Conservation (phyloP, 1,140 invertebrate species). For the Adelges cooleyi region DNA sequence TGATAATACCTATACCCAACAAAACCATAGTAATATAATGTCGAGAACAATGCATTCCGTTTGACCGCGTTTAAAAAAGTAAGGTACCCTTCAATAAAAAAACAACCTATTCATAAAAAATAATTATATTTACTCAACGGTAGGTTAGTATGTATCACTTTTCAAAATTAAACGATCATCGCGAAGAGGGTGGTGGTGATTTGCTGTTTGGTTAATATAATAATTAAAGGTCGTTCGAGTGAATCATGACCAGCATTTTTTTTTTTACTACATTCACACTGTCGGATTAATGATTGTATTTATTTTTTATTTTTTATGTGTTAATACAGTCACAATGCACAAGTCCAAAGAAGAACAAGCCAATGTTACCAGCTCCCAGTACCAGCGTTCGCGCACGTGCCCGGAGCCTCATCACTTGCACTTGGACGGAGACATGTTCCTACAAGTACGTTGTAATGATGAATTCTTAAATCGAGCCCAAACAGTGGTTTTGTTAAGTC, state of each 20-base stretch:
- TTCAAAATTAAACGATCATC: background rate
- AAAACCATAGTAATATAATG: no score
- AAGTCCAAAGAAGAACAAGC: constrained; percentile 72
- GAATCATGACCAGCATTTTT: constrained; percentile 8
- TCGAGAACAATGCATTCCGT: no score
- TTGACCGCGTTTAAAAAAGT: no score
- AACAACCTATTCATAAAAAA: no score
- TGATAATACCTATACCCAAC: no score
- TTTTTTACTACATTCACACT: background rate
- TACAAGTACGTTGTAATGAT: constrained; percentile 60
- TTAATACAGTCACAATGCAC: constrained; percentile 85
- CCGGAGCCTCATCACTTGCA: constrained; percentile 75
- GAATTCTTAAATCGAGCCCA: no score
- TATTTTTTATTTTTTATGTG: constrained; percentile 39
- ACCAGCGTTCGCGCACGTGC: constrained; percentile 54
- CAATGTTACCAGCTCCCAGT: constrained; percentile 39
- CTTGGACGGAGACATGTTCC: constrained; percentile 86
- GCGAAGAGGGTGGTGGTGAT: background rate
- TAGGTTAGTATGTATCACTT: background rate
- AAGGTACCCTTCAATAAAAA: no score
- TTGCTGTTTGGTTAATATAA: background rate
- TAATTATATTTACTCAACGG: no score
- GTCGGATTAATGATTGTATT: constrained; percentile 20
- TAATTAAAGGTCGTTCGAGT: no score
- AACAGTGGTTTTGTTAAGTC: no score